Conservation (phyloP, 2,797 vertebrate genomes). For the Hybognathus amarus region DNA sequence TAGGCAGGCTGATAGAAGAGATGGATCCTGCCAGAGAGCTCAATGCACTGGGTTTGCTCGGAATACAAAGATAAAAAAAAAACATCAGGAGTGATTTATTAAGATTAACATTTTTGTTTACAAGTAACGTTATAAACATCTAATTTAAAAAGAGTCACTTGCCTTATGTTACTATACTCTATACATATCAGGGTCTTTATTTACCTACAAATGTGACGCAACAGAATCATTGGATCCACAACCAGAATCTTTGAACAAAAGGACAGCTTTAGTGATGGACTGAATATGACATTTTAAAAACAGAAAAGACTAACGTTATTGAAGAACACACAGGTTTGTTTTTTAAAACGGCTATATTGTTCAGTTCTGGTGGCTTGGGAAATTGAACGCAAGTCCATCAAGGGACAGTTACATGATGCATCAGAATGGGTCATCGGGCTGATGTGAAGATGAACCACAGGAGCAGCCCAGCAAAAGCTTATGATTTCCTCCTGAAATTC, state of each 20-base stretch:
- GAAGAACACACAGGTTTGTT: background rate
- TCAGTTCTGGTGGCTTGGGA: background rate
- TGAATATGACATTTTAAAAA: background rate
- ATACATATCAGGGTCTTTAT: conserved; percentile 29
- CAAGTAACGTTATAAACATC: background rate
- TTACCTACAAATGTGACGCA: conserved; percentile 44
- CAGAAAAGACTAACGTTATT: background rate
- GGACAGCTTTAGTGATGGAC: conserved; percentile 33
- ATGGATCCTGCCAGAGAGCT: conserved; percentile 39
- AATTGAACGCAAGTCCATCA: conserved; percentile 22
- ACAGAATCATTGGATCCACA: conserved; percentile 38
- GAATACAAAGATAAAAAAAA: conserved; percentile 20
- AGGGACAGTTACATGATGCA: conserved; percentile 47
- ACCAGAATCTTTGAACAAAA: conserved; percentile 40
- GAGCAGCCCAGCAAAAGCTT: conserved; percentile 78
- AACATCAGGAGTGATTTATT: background rate
- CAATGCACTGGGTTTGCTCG: conserved; percentile 49
- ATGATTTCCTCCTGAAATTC: conserved; percentile 84
- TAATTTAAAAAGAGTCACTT: background rate
- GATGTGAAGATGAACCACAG: conserved; percentile 77
- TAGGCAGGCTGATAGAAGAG: conserved; percentile 50
- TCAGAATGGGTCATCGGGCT: conserved; percentile 68
- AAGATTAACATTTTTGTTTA: background rate
- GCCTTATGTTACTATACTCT: background rate
- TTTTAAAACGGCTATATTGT: conserved; percentile 7